Percentiles rank a stretch among this genome's conserved stretches.
These are phyloP conservation scores for Idaea biselata DNA, from an alignment of 2,888 invertebrate species.

Conservation along the genomic window DNA sequence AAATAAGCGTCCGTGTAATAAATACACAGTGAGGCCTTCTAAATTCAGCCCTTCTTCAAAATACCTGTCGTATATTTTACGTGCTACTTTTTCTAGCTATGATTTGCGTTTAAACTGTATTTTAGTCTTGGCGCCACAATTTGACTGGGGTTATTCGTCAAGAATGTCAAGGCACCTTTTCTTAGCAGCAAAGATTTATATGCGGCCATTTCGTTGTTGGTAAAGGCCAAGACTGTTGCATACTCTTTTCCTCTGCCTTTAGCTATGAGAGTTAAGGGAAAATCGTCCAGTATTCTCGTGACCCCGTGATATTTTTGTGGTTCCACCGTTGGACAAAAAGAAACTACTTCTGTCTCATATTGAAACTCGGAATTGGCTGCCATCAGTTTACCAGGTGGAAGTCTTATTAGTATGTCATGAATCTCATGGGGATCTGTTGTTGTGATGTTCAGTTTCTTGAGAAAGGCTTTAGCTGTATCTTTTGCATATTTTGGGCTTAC, in stretches of 20 bases:
- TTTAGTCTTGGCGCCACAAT: conserved; percentile 24
- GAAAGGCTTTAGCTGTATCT: conserved; percentile 25
- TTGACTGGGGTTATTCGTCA: conserved; percentile 10
- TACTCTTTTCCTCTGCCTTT: conserved; percentile 36
- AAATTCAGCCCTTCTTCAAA: conserved; percentile 27
- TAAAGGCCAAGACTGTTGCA: conserved; percentile 35
- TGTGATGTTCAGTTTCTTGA: conserved; percentile 58
- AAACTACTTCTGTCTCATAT: conserved; percentile 24
- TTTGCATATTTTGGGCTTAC: conserved; percentile 33
- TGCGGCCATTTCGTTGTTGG: conserved; percentile 28
- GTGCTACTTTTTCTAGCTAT: conserved; percentile 23
- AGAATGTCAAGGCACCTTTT: conserved; percentile 2
- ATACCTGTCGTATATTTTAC: conserved; percentile 26
- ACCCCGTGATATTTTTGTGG: conserved; percentile 22
- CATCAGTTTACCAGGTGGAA: conserved; percentile 41
- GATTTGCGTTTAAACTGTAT: conserved; percentile 20
- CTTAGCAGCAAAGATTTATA: conserved; percentile 7
- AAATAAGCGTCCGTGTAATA: conserved; percentile 30
- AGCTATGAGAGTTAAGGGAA: conserved; percentile 36
- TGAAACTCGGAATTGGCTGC: conserved; percentile 31
- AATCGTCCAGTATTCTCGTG: conserved; percentile 36
- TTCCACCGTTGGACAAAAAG: conserved; percentile 40
- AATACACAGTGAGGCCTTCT: conserved; percentile 23
- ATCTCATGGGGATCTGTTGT: conserved; percentile 35
- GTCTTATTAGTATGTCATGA: conserved; percentile 29